Evolutionary conservation across 2,113 vertebrate genomes (phyloP).

Genomic region (Pandion haliaetus): DNA sequence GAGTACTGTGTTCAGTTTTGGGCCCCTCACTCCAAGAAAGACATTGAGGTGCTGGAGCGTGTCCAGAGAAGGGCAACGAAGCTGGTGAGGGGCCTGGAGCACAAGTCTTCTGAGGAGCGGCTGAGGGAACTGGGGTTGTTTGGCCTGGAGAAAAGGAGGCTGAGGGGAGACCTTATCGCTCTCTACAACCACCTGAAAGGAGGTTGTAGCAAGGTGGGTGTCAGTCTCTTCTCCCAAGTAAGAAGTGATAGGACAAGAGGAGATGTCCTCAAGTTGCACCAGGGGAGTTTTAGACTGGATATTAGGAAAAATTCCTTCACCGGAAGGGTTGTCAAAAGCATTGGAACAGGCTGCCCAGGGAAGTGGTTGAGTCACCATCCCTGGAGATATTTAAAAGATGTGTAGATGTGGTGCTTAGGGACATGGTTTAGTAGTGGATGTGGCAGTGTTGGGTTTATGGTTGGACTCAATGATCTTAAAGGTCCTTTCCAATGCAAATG

Average conservation of each 20-base stretch:
- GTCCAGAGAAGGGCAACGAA: too few relatives aligned
- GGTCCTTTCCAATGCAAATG: background rate
- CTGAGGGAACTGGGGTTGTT: too few relatives aligned
- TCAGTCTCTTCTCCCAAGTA: too few relatives aligned
- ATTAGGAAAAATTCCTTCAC: background rate
- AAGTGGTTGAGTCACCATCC: background rate
- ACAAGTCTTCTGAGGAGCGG: too few relatives aligned
- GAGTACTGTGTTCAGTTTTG: too few relatives aligned
- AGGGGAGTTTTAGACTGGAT: background rate
- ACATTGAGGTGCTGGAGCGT: too few relatives aligned
- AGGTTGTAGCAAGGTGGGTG: too few relatives aligned
- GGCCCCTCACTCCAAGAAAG: too few relatives aligned
- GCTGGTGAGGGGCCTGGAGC: too few relatives aligned
- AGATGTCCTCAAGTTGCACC: background rate
- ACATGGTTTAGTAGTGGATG: background rate
- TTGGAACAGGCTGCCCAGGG: background rate
- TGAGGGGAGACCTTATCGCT: too few relatives aligned
- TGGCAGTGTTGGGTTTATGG: background rate
- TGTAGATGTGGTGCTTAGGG: background rate
- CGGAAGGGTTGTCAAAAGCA: background rate
- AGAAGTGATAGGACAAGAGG: background rate
- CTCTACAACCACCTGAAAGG: background rate
- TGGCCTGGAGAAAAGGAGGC: too few relatives aligned
- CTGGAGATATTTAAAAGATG: background rate
- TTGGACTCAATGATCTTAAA: background rate